Percentiles rank a stretch among this genome's conserved stretches.
Evolutionary conservation across 2,888 invertebrate species (phyloP).

Genomic region (Nemotelus nigrinus): DNA sequence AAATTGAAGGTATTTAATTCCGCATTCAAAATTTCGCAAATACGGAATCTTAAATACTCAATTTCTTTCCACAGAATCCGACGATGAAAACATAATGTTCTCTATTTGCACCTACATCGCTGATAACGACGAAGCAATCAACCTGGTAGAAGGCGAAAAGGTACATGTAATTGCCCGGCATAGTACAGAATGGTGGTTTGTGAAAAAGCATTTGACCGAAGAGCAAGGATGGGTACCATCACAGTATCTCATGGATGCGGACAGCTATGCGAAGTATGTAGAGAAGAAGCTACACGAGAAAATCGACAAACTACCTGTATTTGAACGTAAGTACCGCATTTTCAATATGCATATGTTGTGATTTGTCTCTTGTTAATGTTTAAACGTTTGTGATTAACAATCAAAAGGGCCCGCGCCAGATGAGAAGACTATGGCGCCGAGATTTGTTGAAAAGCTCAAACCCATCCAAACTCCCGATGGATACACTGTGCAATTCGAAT

Average conservation of each 20-base stretch:
- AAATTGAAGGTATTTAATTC: slow-evolving; percentile 66
- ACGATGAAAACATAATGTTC: slow-evolving; percentile 80
- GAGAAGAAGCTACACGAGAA: slow-evolving; percentile 90
- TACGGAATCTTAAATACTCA: slow-evolving; percentile 52
- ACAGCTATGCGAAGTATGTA: slow-evolving; percentile 81
- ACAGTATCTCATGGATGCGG: slow-evolving; percentile 84
- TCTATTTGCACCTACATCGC: slow-evolving; percentile 87
- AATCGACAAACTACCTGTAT: slow-evolving; percentile 89
- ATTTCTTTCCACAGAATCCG: slow-evolving; percentile 56
- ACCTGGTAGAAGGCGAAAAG: slow-evolving; percentile 89
- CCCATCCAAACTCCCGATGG: slow-evolving; percentile 90
- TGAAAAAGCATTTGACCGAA: slow-evolving; percentile 86
- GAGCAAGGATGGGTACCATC: slow-evolving; percentile 96
- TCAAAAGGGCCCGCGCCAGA: slow-evolving; percentile 78
- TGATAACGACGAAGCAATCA: slow-evolving; percentile 87
- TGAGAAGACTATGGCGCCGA: slow-evolving; percentile 83
- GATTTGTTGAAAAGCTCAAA: slow-evolving; percentile 85
- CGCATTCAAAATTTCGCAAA: slow-evolving; percentile 54
- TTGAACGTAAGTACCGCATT: slow-evolving; percentile 79
- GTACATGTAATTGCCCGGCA: slow-evolving; percentile 85
- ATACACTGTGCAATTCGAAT: slow-evolving; percentile 94
- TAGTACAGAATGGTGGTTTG: slow-evolving; percentile 93
- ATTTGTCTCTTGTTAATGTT: slow-evolving; percentile 28
- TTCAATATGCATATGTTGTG: background rate
- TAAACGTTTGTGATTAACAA: slow-evolving; percentile 53